Evolutionary conservation across 2,113 vertebrate genomes (phyloP).

Genomic region (Poicephalus gulielmi): DNA sequence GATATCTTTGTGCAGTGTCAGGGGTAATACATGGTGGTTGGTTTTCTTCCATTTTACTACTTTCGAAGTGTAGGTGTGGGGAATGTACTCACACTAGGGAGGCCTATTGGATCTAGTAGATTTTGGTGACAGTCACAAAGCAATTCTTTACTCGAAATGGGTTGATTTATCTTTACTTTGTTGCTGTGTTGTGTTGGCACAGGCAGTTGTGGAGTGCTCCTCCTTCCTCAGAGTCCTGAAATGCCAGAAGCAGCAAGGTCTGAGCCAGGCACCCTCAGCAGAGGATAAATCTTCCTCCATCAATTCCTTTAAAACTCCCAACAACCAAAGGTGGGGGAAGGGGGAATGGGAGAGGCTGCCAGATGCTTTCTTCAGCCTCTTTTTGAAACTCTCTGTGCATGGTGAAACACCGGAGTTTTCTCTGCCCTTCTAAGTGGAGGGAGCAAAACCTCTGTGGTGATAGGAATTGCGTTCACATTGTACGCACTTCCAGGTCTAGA

Average conservation of each 20-base stretch:
- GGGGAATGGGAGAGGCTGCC: slow-evolving; percentile 44
- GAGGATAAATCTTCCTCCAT: slow-evolving; percentile 50
- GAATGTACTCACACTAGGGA: neutral
- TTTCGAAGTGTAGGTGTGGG: neutral
- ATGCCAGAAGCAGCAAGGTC: neutral
- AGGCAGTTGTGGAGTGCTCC: neutral
- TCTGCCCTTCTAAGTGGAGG: neutral
- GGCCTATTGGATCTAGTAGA: accelerated
- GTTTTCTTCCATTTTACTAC: neutral
- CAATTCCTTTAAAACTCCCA: slow-evolving; percentile 66
- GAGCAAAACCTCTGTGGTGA: neutral
- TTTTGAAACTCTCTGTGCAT: slow-evolving; percentile 69
- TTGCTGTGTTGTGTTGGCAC: accelerated
- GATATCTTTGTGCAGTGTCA: neutral
- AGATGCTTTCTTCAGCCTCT: slow-evolving; percentile 74
- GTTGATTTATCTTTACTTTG: neutral
- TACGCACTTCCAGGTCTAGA: neutral
- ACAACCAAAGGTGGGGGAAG: neutral
- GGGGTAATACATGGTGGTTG: neutral
- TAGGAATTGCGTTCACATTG: neutral
- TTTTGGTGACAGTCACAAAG: neutral
- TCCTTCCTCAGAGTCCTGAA: neutral
- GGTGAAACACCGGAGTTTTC: slow-evolving; percentile 66
- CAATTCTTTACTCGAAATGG: neutral
- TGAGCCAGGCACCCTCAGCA: neutral